Percentiles rank a stretch among this genome's conserved stretches.
Evolutionary conservation across 2,113 vertebrate genomes (phyloP).

Genomic region (Apodemus speciosus): DNA sequence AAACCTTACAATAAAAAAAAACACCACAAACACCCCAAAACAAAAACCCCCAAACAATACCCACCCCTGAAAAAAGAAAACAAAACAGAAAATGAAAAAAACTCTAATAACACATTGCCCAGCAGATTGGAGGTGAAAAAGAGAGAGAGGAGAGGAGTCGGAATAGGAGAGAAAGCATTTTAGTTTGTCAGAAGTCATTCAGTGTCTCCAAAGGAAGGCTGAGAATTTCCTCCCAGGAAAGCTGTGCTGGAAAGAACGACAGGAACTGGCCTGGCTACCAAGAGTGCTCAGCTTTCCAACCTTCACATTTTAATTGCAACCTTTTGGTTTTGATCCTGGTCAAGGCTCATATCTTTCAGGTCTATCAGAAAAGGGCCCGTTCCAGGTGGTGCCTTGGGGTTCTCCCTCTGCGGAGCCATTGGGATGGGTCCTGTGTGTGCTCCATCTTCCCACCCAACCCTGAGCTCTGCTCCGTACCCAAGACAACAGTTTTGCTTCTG

Average conservation of each 20-base stretch:
- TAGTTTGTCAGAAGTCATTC: neutral
- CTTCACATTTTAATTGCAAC: neutral
- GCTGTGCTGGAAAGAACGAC: neutral
- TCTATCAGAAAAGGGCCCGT: neutral
- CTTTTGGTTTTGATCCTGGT: neutral
- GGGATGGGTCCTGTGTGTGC: neutral
- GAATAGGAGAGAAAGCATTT: neutral
- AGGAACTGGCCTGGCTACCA: neutral
- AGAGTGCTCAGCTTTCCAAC: neutral
- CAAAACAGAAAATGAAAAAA: neutral
- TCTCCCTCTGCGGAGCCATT: fast-evolving
- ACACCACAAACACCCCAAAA: neutral
- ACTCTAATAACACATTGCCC: neutral
- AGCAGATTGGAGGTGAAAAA: neutral
- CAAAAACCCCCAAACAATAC: neutral
- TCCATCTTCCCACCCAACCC: no score
- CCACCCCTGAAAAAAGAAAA: neutral
- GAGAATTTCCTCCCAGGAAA: neutral
- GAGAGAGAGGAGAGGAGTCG: no score
- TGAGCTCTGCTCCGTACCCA: neutral
- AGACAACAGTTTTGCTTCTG: neutral
- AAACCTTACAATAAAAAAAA: neutral
- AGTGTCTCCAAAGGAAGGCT: neutral
- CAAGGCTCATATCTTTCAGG: neutral
- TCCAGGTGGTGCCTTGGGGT: fast-evolving